phyloP scores from a whole-genome alignment of 2,113 vertebrate genomes.

The Mustelus asterias region DNA sequence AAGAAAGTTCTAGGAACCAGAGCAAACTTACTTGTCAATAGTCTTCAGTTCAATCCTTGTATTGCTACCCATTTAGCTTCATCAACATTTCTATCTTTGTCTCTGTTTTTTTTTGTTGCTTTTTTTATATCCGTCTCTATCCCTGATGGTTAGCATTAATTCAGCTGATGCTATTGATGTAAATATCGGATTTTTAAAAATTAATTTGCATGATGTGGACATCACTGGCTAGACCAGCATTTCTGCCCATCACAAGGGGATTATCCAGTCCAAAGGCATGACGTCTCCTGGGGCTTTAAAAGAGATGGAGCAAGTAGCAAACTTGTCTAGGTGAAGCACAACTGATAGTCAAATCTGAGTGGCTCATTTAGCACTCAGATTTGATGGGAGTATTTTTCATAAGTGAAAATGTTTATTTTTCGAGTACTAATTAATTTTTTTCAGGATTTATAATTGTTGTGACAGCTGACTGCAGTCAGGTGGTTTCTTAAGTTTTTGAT shows the following conservation, averaged over 20 bases:
- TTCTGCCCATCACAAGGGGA: no score
- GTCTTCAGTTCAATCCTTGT: neutral
- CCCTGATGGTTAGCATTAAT: neutral
- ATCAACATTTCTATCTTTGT: neutral
- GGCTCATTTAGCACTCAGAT: neutral
- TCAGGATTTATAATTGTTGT: neutral
- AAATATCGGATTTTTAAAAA: neutral
- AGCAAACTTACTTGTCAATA: neutral
- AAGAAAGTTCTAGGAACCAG: neutral
- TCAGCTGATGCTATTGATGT: neutral
- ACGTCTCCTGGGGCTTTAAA: neutral
- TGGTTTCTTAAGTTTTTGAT: neutral
- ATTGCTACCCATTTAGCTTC: neutral
- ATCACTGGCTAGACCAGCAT: no score
- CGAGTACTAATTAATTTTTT: neutral
- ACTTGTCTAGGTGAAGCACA: neutral
- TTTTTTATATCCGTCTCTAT: neutral
- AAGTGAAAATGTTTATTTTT: neutral
- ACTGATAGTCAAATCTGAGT: neutral
- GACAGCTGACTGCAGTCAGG: neutral
- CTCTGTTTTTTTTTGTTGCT: neutral
- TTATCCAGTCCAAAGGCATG: neutral
- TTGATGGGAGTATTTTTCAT: neutral
- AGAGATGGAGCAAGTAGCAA: neutral
- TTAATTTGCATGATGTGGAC: no score